A percentile compares a stretch with the other conserved stretches of the same genome.
Evolutionary conservation across 2,888 invertebrate species (phyloP).

Genomic region (Caenorhabditis angaria): DNA sequence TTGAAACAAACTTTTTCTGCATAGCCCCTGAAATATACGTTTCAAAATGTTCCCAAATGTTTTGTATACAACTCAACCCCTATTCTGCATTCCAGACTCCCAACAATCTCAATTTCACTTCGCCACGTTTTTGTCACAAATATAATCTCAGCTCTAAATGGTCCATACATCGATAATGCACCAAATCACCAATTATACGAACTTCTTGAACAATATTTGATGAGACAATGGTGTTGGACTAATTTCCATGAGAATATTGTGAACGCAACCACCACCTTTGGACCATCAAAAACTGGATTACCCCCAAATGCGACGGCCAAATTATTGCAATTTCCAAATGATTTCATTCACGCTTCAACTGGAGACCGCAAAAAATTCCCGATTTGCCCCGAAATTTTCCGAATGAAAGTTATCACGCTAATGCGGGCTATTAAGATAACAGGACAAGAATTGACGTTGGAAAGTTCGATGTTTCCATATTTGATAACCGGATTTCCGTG

Average conservation of each 20-base stretch:
- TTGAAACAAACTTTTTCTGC: too few species aligned
- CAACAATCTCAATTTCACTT: neutral
- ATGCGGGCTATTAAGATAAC: slow-evolving; percentile 51
- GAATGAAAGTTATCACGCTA: slow-evolving; percentile 48
- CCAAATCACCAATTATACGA: slow-evolving; percentile 45
- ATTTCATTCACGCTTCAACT: too few species aligned
- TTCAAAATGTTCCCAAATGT: too few species aligned
- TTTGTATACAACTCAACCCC: too few species aligned
- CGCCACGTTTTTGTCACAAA: neutral
- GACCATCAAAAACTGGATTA: neutral
- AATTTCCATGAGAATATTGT: slow-evolving; percentile 34
- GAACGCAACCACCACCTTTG: slow-evolving; percentile 6
- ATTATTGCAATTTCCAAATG: slow-evolving; percentile 15
- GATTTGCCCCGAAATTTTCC: slow-evolving; percentile 55
- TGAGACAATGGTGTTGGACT: slow-evolving; percentile 50
- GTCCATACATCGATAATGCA: slow-evolving; percentile 11
- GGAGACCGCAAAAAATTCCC: slow-evolving; percentile 33
- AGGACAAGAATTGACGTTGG: slow-evolving; percentile 28
- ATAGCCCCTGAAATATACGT: too few species aligned
- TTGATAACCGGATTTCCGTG: slow-evolving; percentile 23
- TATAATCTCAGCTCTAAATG: slow-evolving; percentile 8
- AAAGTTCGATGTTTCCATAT: slow-evolving; percentile 6
- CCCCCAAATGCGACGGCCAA: neutral
- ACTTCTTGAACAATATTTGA: slow-evolving; percentile 44
- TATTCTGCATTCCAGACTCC: slow-evolving; percentile 6